A percentile compares a stretch with the other conserved stretches of the same genome.
These are phyloP conservation scores for Fulica atra DNA, from an alignment of 2,113 vertebrate genomes.

Conservation along the genomic window DNA sequence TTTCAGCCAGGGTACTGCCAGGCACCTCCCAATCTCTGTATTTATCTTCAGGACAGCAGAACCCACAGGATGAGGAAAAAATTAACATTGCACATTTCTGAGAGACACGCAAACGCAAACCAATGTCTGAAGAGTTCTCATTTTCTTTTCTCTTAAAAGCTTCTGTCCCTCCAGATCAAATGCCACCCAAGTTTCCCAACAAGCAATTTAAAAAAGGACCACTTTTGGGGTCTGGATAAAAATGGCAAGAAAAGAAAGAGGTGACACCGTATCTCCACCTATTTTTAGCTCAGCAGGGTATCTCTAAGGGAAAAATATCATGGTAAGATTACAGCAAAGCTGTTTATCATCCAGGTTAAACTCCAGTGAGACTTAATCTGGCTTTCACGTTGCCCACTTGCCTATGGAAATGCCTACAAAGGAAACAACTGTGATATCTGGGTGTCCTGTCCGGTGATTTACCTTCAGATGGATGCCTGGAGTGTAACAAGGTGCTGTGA, in stretches of 20 bases:
- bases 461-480: background rate
- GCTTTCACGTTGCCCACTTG: background rate
- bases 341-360: background rate
- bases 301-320: background rate
- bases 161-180: background rate
- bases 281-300: background rate
- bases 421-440: background rate
- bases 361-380: background rate
- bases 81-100: background rate
- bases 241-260: background rate
- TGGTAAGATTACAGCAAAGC: background rate
- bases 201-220: background rate
- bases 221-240: background rate
- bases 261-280: background rate
- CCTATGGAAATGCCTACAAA: background rate
- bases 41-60: slow-evolving; percentile 8
- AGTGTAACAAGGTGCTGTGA: background rate
- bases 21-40: background rate
- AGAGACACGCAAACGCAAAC: background rate
- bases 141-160: background rate
- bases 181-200: background rate
- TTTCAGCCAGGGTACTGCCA: slow-evolving; percentile 17
- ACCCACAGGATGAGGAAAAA: slow-evolving; percentile 11
- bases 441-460: background rate
- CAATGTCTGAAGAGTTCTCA: background rate